Base-by-base conservation (phyloP, 2,888 invertebrate species). In the Caenorhabditis plicata region DNA sequence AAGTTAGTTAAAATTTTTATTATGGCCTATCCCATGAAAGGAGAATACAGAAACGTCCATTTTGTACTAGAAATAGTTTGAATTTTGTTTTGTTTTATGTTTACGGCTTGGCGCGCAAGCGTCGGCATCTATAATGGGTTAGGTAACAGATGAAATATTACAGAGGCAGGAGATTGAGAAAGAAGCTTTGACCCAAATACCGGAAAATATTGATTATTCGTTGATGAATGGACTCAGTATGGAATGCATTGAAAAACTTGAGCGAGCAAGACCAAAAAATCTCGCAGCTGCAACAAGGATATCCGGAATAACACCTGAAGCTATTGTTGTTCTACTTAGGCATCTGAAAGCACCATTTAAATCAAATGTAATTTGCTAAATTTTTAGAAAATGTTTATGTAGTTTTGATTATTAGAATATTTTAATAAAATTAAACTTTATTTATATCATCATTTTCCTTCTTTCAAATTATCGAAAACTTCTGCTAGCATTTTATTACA, bases 401-500 rank as follows among this genome's bases (percentile, higher is more conserved):
- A 5, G 19, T 3, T 4, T 35, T 17, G 35, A 38, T 5, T 8
- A 23, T 19, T 36, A 7, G 36, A 4, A 17, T 36, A 3, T 3
- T 5, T 17, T 36, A 3, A 17, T 5, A 36, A 36, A 38, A 38
- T 7, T 35, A 9, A 8, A 11, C 35, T n/a, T n/a, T n/a, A n/a
- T 22, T 11, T 15, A 26, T 20, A 36, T 35, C 36, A 53, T 8
- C 54, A 45, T 15, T 54, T 47, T 7, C 64, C 71, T 17, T 54
- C 42, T 47, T 66, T 72, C 11, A 74, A 52, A 17, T 77, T 77
- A n/a, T 62, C 61, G 58, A 77, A 75, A 23, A 78, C 72, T 31
- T 78, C 76, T 3, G 69, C 58, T 23, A 78, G 57, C 71, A 94
- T 93, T 83, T 91, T 89, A 83, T 94, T 95, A 83, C 94, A 95